A percentile compares a stretch with the other conserved stretches of the same genome.
Evolutionary conservation across 2,797 vertebrate genomes (phyloP).

Genomic region (Monodelphis domestica): DNA sequence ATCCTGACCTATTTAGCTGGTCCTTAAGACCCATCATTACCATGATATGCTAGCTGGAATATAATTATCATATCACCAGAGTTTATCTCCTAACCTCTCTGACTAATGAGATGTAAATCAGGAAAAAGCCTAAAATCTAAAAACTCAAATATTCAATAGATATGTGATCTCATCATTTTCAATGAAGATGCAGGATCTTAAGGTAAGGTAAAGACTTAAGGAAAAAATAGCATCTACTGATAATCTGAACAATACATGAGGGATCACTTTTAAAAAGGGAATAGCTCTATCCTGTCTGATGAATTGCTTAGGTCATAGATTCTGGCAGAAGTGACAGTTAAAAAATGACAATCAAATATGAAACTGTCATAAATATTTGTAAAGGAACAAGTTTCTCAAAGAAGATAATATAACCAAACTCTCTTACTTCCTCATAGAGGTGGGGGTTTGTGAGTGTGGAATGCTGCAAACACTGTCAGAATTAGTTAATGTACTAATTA

Average conservation of each 20-base stretch:
- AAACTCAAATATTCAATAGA: too few relatives aligned
- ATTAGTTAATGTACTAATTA: background rate
- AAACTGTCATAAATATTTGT: background rate
- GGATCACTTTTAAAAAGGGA: background rate
- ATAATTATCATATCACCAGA: too few relatives aligned
- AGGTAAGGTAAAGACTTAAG: background rate
- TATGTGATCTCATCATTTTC: too few relatives aligned
- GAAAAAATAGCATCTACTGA: background rate
- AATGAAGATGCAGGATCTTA: too few relatives aligned
- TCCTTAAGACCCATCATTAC: too few relatives aligned
- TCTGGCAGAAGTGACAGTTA: background rate
- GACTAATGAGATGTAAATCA: too few relatives aligned
- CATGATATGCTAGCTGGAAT: too few relatives aligned
- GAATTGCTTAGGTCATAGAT: background rate
- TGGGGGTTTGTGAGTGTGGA: background rate
- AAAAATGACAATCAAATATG: background rate
- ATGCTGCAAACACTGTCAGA: background rate
- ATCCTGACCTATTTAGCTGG: background rate
- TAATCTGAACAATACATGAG: background rate
- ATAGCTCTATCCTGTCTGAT: background rate
- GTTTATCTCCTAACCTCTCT: too few relatives aligned
- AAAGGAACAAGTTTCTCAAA: background rate
- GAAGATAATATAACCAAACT: background rate
- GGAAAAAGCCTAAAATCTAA: too few relatives aligned
- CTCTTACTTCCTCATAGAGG: background rate